A percentile compares a stretch with the other conserved stretches of the same genome.
These are phyloP conservation scores for Catagonus wagneri DNA, from an alignment of 2,113 vertebrate species.

Conservation along the genomic window DNA sequence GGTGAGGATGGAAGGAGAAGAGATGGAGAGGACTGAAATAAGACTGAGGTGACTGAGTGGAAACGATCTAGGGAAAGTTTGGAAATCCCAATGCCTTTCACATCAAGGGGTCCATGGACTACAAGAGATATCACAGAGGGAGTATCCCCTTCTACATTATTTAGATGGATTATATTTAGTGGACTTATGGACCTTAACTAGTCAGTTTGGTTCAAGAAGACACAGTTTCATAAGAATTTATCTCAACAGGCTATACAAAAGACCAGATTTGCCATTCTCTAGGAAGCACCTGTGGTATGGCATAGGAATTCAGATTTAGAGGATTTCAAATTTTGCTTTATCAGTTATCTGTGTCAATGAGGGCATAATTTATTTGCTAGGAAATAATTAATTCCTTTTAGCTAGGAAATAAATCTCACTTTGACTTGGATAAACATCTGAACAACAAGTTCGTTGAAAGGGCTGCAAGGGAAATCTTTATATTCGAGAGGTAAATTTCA, in stretches of 20 bases:
- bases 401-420: not conserved
- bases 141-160: not conserved
- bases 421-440: not conserved
- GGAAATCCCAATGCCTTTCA: not conserved
- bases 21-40: not conserved
- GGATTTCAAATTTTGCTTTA: not conserved
- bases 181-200: not conserved
- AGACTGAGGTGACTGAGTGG: not conserved
- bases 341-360: not conserved
- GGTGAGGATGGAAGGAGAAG: not conserved
- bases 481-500: not conserved
- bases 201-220: not conserved
- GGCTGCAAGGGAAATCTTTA: not conserved
- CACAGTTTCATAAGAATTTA: not conserved
- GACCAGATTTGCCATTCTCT: not conserved
- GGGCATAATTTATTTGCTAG: not conserved
- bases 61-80: not conserved
- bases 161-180: not conserved
- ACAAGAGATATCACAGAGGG: not conserved
- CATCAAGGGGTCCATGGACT: not conserved
- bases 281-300: not conserved
- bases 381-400: not conserved
- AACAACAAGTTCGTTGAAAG: not conserved
- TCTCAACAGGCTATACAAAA: not conserved
- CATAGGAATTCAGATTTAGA: not conserved